Conservation (phyloP, 2,797 vertebrate genomes). For the Coracias cyanogaster region DNA sequence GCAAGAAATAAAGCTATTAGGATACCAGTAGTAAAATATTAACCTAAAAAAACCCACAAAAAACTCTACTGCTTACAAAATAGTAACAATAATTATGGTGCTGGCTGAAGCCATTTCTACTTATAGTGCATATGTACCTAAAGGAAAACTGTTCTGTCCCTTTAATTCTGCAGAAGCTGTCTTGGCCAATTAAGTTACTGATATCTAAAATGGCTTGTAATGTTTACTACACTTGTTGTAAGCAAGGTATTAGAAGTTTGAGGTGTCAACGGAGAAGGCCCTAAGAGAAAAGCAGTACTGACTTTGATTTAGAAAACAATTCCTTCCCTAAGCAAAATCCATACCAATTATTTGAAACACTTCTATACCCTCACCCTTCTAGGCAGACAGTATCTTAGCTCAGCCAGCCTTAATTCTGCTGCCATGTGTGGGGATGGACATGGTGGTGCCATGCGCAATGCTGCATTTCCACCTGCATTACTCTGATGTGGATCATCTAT, state of each 20-base stretch:
- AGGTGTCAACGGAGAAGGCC: not conserved
- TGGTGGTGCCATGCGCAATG: not conserved
- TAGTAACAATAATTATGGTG: not conserved
- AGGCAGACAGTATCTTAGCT: not conserved
- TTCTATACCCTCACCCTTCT: not conserved
- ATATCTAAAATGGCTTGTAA: not conserved
- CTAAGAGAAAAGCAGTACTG: not conserved
- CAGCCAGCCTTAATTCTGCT: not conserved
- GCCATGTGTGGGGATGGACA: not conserved
- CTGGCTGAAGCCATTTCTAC: not conserved
- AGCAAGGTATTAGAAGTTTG: not conserved
- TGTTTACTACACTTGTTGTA: accelerated
- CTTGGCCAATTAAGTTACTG: slow-evolving; percentile 10
- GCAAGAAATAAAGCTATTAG: slow-evolving; percentile 27
- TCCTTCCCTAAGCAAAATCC: not conserved
- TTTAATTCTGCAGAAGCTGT: not conserved
- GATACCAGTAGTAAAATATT: slow-evolving; percentile 40
- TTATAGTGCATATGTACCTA: not conserved
- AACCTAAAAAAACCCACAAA: not conserved
- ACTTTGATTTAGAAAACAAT: not conserved
- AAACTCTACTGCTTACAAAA: not conserved
- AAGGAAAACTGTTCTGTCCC: not conserved
- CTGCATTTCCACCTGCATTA: not conserved
- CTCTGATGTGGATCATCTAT: accelerated
- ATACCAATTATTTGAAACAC: not conserved